Base-by-base conservation (phyloP, 2,888 invertebrate genomes). In the Aphidius colemani region DNA sequence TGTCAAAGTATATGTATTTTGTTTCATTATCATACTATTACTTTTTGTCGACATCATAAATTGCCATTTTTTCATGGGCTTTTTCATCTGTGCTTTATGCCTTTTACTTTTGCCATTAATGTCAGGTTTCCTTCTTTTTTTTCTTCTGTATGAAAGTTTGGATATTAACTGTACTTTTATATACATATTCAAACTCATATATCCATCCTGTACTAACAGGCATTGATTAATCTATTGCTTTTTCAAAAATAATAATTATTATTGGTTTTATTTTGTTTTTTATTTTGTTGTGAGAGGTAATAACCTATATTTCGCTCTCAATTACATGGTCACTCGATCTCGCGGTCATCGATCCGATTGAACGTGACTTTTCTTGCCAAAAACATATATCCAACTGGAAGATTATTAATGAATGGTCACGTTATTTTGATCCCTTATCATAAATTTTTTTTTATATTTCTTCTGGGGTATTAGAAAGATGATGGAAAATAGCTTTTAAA, bases 1-100 rank as follows among this genome's bases (percentile, higher is more conserved):
- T 66, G 55, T 59, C 53, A 41, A 63, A 61, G 62, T 69, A 67
- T 30, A 5, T 5, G 30, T 73, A 71, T 75, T 77, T 73, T 73
- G 71, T 75, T 79, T 79, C 79, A 79, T 79, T 78, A 79, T 79
- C 78, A 79, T 79, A 77, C 74, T 71, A 75, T 79, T 78, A 79
- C 76, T 75, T 77, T 72, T 78, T 77, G 18, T 66, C 63, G 61
- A 62, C 64, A 71, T 65, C 78, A 78, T 79, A 77, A 79, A 78
- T 79, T 76, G 74, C 74, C 72, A 63, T 77, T 73, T 77, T 76
- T 76, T 73, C 72, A 70, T 73, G 72, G 76, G 71, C 39, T 74
- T 77, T 75, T 65, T 61, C 53, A 50, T 70, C 71, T 69, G 72
- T 74, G 72, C 76, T 78, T 78, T 78, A 78, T 79, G 72, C 77